These are phyloP conservation scores for Bubo scandiacus DNA, from an alignment of 2,113 vertebrate species.

Conservation along the genomic window DNA sequence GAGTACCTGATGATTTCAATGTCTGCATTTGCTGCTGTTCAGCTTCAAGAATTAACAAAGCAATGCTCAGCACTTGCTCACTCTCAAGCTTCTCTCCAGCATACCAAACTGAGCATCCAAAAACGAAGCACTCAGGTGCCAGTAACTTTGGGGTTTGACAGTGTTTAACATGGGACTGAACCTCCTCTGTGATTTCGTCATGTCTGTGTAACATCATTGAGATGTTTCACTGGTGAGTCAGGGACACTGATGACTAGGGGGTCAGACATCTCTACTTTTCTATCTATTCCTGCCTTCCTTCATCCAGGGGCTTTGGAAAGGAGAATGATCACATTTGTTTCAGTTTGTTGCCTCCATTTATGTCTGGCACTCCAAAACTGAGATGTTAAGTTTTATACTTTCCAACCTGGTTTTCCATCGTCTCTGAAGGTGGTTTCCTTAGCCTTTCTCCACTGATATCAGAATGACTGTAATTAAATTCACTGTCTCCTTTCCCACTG, in stretches of 20 bases:
- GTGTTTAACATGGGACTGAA: background rate
- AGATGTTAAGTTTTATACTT: conserved; percentile 32
- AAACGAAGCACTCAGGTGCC: background rate
- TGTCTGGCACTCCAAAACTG: background rate
- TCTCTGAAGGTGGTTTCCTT: conserved; percentile 66
- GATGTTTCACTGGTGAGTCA: background rate
- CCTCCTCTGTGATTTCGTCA: background rate
- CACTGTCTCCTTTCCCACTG: conserved; percentile 78
- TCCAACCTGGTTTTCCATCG: conserved; percentile 67
- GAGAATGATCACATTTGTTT: background rate
- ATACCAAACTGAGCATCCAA: background rate
- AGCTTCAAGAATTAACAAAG: background rate
- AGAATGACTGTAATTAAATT: conserved; percentile 80
- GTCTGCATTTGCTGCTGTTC: background rate
- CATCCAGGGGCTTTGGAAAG: background rate
- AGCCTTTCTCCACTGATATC: conserved; percentile 65
- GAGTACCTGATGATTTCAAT: background rate
- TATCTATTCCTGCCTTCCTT: background rate
- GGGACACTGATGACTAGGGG: background rate
- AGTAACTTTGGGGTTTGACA: background rate
- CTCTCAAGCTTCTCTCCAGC: background rate
- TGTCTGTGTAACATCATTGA: background rate
- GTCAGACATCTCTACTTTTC: background rate
- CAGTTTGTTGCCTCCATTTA: background rate
- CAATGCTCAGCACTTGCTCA: background rate